Evolutionary conservation across 2,888 invertebrate species (phyloP).

Genomic region (Caenorhabditis afra): DNA sequence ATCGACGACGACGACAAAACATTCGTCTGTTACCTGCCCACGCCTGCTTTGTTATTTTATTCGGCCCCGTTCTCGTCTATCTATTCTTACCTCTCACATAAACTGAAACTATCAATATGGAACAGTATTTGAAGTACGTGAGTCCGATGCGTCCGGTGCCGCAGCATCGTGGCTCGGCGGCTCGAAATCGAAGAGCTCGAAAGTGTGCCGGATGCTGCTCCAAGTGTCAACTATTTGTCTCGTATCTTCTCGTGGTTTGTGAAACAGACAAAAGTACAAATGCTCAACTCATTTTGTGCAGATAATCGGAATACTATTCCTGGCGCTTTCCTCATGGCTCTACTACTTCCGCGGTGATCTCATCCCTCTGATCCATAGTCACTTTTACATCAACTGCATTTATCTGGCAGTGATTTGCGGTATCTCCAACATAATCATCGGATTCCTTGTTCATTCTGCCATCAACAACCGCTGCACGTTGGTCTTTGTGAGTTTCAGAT

Average conservation of each 20-base stretch:
- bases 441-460: conserved; percentile 36
- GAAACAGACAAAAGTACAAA: not conserved
- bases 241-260: conserved; percentile 40
- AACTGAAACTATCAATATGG: conserved; percentile 22
- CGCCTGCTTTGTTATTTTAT: conserved; percentile 1
- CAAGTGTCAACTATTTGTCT: conserved; percentile 44
- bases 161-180: conserved; percentile 35
- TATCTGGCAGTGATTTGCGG: conserved; percentile 51
- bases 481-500: conserved; percentile 32
- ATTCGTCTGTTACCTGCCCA: conserved; percentile 29
- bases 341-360: conserved; percentile 45
- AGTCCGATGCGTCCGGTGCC: conserved; percentile 55
- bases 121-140: conserved; percentile 52
- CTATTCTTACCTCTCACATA: conserved; percentile 2
- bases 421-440: conserved; percentile 36
- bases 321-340: conserved; percentile 44
- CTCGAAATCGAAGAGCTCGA: conserved; percentile 35
- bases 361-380: conserved; percentile 58
- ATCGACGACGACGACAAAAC: conserved; percentile 17
- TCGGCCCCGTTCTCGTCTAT: conserved; percentile 1
- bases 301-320: conserved; percentile 56
- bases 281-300: not conserved
- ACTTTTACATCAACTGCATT: conserved; percentile 54
- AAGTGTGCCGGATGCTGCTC: conserved; percentile 45
- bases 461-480: conserved; percentile 32